These are phyloP conservation scores for Tachina lurida DNA, from an alignment of 2,888 invertebrate genomes.

Conservation along the genomic window DNA sequence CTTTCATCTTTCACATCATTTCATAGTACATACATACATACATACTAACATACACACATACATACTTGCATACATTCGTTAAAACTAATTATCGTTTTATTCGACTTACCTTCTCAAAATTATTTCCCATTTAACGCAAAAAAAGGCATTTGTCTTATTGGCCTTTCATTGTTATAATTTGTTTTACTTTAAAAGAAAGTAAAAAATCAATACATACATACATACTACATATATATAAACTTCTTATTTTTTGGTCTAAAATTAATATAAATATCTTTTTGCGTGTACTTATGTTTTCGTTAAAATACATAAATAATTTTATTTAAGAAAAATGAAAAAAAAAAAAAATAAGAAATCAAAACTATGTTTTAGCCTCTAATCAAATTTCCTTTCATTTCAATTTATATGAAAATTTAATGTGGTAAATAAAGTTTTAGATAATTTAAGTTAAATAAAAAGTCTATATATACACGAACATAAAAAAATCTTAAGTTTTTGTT, in stretches of 20 bases:
- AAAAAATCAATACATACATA: neutral
- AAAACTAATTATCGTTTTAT: neutral
- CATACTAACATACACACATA: too few relatives aligned
- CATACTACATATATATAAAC: too few relatives aligned
- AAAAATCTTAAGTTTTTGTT: slow-evolving; percentile 8
- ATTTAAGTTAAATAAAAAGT: slow-evolving; percentile 60
- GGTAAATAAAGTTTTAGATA: slow-evolving; percentile 60
- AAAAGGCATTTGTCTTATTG: slow-evolving; percentile 40
- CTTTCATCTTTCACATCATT: neutral
- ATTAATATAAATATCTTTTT: slow-evolving; percentile 45
- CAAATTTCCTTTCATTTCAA: slow-evolving; percentile 38
- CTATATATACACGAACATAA: slow-evolving; percentile 34
- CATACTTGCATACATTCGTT: too few relatives aligned
- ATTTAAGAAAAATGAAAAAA: slow-evolving; percentile 29
- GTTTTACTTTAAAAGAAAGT: neutral
- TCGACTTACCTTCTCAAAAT: neutral
- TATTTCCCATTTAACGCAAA: slow-evolving; percentile 43
- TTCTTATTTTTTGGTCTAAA: slow-evolving; percentile 12
- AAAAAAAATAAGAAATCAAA: slow-evolving; percentile 7
- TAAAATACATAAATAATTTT: slow-evolving; percentile 39
- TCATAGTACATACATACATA: neutral
- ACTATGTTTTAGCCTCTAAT: slow-evolving; percentile 26
- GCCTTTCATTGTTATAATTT: neutral
- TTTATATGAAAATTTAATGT: slow-evolving; percentile 43
- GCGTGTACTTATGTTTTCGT: slow-evolving; percentile 60